A percentile compares a stretch with the other conserved stretches of the same genome.
phyloP scores from a whole-genome alignment of 1,140 invertebrate genomes.

The Hylaeus volcanicus region DNA sequence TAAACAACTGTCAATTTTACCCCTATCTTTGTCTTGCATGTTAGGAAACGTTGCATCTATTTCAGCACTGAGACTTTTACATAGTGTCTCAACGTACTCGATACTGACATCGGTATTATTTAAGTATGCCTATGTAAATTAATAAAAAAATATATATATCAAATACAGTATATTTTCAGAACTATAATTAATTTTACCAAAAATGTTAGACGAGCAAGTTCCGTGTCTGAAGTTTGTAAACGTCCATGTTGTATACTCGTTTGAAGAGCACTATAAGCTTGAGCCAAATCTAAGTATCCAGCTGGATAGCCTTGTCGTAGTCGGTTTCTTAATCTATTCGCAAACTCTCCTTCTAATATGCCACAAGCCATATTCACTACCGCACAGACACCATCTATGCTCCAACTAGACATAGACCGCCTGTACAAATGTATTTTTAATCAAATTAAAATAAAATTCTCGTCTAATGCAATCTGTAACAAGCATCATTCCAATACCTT shows the following conservation, averaged over 20 bases:
- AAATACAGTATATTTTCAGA: conserved; percentile 10
- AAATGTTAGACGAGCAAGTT: conserved; percentile 87
- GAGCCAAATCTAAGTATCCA: conserved; percentile 90
- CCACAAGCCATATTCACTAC: conserved; percentile 96
- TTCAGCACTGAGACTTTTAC: conserved; percentile 87
- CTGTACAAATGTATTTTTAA: conserved; percentile 76
- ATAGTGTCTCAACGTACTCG: conserved; percentile 93
- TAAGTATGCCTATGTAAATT: conserved; percentile 86
- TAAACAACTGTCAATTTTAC: conserved; percentile 88
- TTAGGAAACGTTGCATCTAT: conserved; percentile 84
- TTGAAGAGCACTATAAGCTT: conserved; percentile 90
- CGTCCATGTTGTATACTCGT: conserved; percentile 91
- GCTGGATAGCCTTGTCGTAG: conserved; percentile 92
- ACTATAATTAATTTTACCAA: conserved; percentile 81
- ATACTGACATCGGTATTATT: conserved; percentile 96
- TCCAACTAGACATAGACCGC: conserved; percentile 93
- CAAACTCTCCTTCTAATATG: conserved; percentile 93
- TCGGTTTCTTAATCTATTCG: conserved; percentile 87
- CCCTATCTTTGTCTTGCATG: conserved; percentile 84
- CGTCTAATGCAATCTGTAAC: background rate
- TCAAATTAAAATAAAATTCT: conserved; percentile 36
- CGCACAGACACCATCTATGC: conserved; percentile 97
- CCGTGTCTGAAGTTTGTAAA: conserved; percentile 89
- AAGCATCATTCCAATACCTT: conserved; percentile 81
- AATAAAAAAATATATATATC: background rate